Base-by-base conservation (phyloP, 1,140 invertebrate species). In the Trichonephila clavata region DNA sequence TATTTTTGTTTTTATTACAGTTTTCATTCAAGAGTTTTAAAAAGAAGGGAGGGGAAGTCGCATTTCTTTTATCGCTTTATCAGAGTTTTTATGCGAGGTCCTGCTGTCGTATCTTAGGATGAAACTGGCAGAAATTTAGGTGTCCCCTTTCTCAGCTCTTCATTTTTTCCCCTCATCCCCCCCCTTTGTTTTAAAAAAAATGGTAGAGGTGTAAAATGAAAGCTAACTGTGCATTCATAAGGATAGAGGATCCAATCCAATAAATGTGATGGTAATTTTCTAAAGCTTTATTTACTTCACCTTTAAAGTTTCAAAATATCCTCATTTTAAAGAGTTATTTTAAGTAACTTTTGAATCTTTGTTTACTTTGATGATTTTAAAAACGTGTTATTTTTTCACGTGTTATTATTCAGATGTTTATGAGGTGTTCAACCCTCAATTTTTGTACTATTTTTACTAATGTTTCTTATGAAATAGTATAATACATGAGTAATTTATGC, bases 11-110 rank as follows among this genome's bases (percentile, higher is more conserved):
- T 39, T 83, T 83, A n/a, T 21, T 57, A 16, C 43, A 59, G 20
- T 57, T 83, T 83, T 83, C 13, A 1, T 77, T 18, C 71, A 18
- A 32, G 27, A 32, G 27, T 27, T 50, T 77, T 24, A 77, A 39
- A 24, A 77, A 77, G 14, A 59, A 57, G 21, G 8, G 13, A 57
- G 14, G 14, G 13, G 14, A n/a, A 13, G n/a, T 57, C 4, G 10
- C 20, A 24, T 59, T 83, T 50, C 43, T 83, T 83, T 83, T 83
- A 83, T 83, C 81, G n/a, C 81, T 83, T 83, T 83, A 83, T 57
- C 50, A 50, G 50, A 21, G 81, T 83, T 83, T 83, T 83, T 83
- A 83, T 50, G 43, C 24, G 81, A 20, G 43, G 50, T 57, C 81
- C 81, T 13, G 81, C 81, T 83, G 81, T 83, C 81, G 43, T 83